A percentile compares a stretch with the other conserved stretches of the same genome.
phyloP scores from a whole-genome alignment of 2,888 invertebrate genomes.

The Mycalesis mineus region DNA sequence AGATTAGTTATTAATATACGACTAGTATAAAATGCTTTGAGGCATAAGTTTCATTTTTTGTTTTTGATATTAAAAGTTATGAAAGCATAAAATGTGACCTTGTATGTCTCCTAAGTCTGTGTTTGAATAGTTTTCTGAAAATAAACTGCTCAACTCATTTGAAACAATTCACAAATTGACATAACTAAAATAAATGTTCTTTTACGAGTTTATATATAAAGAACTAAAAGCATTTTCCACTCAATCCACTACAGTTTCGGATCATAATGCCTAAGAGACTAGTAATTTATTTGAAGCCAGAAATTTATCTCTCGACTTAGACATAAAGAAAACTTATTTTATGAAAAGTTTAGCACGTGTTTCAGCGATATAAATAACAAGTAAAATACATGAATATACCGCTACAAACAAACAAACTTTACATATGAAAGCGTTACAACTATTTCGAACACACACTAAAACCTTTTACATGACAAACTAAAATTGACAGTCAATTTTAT shows the following conservation, averaged over 20 bases:
- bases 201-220: background rate
- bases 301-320: background rate
- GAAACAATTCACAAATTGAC: background rate
- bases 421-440: slow-evolving; percentile 5
- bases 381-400: background rate
- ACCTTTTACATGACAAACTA: slow-evolving; percentile 12
- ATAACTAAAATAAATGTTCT: background rate
- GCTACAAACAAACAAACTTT: slow-evolving; percentile 9
- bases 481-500: slow-evolving; percentile 10
- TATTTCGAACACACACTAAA: slow-evolving; percentile 5
- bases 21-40: too few relatives aligned
- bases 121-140: too few relatives aligned
- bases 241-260: background rate
- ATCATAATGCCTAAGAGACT: background rate
- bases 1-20: too few relatives aligned
- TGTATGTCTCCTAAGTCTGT: too few relatives aligned
- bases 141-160: too few relatives aligned
- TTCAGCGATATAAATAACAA: too few relatives aligned
- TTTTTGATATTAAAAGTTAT: too few relatives aligned
- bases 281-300: background rate
- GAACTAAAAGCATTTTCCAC: background rate
- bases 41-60: too few relatives aligned
- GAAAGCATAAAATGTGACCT: too few relatives aligned
- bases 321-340: background rate
- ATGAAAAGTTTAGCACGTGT: too few relatives aligned